Percentiles rank a stretch among this genome's conserved stretches.
phyloP scores from a whole-genome alignment of 2,888 invertebrate species.

The Scotopteryx bipunctaria region DNA sequence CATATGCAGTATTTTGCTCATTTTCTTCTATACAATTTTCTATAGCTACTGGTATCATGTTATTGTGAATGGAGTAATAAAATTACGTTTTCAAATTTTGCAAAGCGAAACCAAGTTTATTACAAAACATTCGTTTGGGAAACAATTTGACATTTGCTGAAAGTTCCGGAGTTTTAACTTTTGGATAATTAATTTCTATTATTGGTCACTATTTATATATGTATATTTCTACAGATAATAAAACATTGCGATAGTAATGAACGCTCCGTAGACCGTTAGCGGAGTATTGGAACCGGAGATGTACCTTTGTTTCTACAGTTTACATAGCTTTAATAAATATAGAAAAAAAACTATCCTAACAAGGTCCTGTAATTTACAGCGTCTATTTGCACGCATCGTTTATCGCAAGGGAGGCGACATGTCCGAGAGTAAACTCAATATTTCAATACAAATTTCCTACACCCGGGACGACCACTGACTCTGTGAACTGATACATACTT shows the following conservation, averaged over 20 bases:
- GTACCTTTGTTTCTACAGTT: no score
- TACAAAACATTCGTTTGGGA: slow-evolving; percentile 36
- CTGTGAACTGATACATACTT: slow-evolving; percentile 30
- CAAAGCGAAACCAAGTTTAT: slow-evolving; percentile 32
- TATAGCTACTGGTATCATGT: no score
- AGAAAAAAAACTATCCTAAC: no score
- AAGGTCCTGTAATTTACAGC: slow-evolving; percentile 22
- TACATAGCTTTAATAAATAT: no score
- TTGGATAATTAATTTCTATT: slow-evolving; percentile 38
- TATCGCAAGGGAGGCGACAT: slow-evolving; percentile 43
- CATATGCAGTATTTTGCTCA: no score
- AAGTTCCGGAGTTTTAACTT: slow-evolving; percentile 31
- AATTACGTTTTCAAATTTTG: slow-evolving; percentile 32
- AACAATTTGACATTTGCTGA: slow-evolving; percentile 37
- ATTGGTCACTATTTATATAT: no score
- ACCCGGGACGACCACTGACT: slow-evolving; percentile 24
- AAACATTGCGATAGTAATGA: no score
- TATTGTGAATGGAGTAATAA: slow-evolving; percentile 22
- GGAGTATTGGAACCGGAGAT: no score
- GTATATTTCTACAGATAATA: no score
- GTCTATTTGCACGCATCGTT: slow-evolving; percentile 35
- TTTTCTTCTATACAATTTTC: no score
- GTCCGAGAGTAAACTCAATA: slow-evolving; percentile 46
- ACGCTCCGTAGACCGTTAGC: no score
- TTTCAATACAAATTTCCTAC: slow-evolving; percentile 55